phyloP scores from a whole-genome alignment of 2,888 invertebrate species.

The Eueremaeus valkanovi region DNA sequence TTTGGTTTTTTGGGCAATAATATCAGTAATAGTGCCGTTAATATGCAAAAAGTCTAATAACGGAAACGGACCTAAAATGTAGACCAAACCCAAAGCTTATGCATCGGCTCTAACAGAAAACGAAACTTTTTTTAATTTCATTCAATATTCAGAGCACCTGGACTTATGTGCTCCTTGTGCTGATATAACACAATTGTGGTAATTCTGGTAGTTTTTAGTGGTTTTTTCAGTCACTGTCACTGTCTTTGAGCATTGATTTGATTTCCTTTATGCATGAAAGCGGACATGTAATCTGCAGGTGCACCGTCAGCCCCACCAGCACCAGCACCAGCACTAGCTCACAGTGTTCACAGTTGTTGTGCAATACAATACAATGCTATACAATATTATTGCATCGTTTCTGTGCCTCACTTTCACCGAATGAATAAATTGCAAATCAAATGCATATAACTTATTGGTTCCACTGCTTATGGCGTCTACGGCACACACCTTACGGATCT shows the following conservation, averaged over 20 bases:
- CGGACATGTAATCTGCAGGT: conserved; percentile 36
- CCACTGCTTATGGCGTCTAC: background rate
- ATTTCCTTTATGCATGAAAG: conserved; percentile 31
- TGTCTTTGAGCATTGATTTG: conserved; percentile 23
- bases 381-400: too few species aligned
- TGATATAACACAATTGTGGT: background rate
- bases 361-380: conserved; percentile 6
- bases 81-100: conserved; percentile 27
- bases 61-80: conserved; percentile 30
- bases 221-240: conserved; percentile 29
- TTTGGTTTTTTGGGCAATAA: conserved; percentile 19
- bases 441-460: conserved; percentile 28
- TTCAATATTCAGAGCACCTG: conserved; percentile 16
- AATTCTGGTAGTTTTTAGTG: background rate
- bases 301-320: background rate
- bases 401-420: background rate
- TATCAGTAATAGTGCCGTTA: background rate
- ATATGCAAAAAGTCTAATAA: conserved; percentile 31
- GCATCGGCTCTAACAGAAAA: background rate
- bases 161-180: background rate
- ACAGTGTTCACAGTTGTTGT: background rate
- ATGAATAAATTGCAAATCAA: conserved; percentile 33
- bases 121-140: background rate
- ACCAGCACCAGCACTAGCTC: background rate
- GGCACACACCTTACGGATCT: conserved; percentile 33